phyloP scores from a whole-genome alignment of 23 tunicate species.

The Corella eumyota region DNA sequence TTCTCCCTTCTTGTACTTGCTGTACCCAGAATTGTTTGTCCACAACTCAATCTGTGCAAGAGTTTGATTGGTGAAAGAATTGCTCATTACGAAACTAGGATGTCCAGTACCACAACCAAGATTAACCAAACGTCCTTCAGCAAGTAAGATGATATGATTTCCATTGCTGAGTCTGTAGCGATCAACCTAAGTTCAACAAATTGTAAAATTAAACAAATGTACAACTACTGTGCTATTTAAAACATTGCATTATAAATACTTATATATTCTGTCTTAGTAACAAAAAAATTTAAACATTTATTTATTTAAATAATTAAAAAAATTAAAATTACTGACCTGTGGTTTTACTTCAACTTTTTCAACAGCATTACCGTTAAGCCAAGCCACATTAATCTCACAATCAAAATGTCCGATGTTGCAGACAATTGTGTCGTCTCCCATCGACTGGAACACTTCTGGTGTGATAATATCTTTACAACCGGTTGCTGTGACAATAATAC shows the following conservation, averaged over 20 bases:
- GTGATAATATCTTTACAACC: slow-evolving; percentile 93
- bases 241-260: neutral
- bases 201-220: no score
- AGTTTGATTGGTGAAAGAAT: slow-evolving; percentile 93
- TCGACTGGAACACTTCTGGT: slow-evolving; percentile 45
- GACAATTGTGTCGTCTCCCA: slow-evolving; percentile 87
- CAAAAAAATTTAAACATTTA: neutral
- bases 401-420: slow-evolving; percentile 99
- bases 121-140: slow-evolving; percentile 93
- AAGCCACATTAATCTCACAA: slow-evolving; percentile 78
- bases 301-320: neutral
- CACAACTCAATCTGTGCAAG: slow-evolving; percentile 96
- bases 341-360: slow-evolving; percentile 85
- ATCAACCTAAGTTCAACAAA: slow-evolving; percentile 33
- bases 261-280: neutral
- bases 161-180: slow-evolving; percentile 61
- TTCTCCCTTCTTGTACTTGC: slow-evolving; percentile 62
- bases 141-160: slow-evolving; percentile 81
- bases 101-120: slow-evolving; percentile 98
- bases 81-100: slow-evolving; percentile 97
- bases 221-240: no score
- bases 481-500: slow-evolving; percentile 91
- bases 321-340: slow-evolving; percentile 27
- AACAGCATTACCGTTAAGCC: slow-evolving; percentile 84
- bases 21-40: slow-evolving; percentile 45